A percentile compares a stretch with the other conserved stretches of the same genome.
Conservation (phyloP, 2,888 invertebrate species). For the Nemurella pictetii region DNA sequence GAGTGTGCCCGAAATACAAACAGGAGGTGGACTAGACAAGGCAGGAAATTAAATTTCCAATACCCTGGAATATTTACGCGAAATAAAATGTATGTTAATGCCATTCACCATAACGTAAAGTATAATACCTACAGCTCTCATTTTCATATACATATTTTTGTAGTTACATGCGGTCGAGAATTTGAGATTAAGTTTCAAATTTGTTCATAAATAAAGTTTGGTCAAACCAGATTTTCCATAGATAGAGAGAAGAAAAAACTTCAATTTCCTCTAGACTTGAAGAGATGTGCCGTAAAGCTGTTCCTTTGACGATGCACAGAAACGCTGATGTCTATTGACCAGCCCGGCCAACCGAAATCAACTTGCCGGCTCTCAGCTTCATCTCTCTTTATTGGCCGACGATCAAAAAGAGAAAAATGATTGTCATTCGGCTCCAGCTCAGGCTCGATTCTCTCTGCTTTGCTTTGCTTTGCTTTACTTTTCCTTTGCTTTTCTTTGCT, state of each 20-base stretch:
- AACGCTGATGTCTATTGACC: background rate
- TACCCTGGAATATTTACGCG: background rate
- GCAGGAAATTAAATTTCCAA: background rate
- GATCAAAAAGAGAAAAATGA: background rate
- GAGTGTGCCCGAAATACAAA: background rate
- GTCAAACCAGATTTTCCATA: background rate
- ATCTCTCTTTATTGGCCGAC: background rate
- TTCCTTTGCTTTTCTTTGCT: background rate
- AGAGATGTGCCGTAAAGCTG: background rate
- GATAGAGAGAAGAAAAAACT: background rate
- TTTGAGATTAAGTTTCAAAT: background rate
- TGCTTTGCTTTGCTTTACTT: background rate
- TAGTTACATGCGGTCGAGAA: background rate
- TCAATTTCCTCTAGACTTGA: background rate
- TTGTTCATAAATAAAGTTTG: background rate
- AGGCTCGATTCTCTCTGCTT: background rate
- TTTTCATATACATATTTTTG: background rate
- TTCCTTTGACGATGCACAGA: background rate
- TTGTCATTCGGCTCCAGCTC: background rate
- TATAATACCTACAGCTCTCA: background rate
- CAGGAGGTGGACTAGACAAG: background rate
- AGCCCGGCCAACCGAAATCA: background rate
- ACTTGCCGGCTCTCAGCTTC: background rate
- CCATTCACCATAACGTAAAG: background rate
- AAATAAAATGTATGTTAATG: background rate